phyloP scores from a whole-genome alignment of 2,888 invertebrate genomes.

The Molorchus minor region DNA sequence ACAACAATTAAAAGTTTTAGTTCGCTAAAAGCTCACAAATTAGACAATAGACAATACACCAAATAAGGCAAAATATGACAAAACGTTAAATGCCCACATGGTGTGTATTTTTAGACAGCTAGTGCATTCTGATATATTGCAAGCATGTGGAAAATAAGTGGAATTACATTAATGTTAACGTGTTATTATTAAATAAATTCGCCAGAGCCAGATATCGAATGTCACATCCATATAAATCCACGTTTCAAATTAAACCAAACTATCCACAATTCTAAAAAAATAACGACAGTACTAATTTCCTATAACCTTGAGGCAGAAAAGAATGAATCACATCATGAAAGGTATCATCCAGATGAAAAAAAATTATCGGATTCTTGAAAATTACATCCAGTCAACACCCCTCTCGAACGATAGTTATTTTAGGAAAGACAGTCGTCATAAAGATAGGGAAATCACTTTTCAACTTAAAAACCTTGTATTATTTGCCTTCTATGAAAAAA shows the following conservation, averaged over 20 bases:
- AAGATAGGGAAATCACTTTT: too few species aligned
- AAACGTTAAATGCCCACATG: conserved; percentile 50
- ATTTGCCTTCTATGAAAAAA: too few species aligned
- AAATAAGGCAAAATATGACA: conserved; percentile 48
- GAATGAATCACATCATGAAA: conserved; percentile 29
- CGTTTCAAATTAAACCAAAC: conserved; percentile 26
- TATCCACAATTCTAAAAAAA: conserved; percentile 23
- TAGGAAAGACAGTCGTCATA: neutral
- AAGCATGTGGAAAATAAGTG: neutral
- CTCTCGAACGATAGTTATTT: neutral
- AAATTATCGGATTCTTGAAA: conserved; percentile 15
- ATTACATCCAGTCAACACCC: conserved; percentile 19
- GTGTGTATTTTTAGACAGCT: conserved; percentile 46
- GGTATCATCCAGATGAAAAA: conserved; percentile 18
- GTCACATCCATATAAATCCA: conserved; percentile 53
- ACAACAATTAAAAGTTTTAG: neutral
- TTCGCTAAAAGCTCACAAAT: neutral
- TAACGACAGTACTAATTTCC: conserved; percentile 15
- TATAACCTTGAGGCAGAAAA: conserved; percentile 28
- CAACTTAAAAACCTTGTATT: too few species aligned
- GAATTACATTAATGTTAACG: conserved; percentile 5
- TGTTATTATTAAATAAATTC: conserved; percentile 17
- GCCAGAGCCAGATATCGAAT: conserved; percentile 46
- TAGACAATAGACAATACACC: conserved; percentile 30
- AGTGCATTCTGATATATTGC: conserved; percentile 2